Evolutionary conservation across 2,888 invertebrate species (phyloP), one percentile per base, ranked within the genome.

Genomic region (Daptonema setosum): DNA sequence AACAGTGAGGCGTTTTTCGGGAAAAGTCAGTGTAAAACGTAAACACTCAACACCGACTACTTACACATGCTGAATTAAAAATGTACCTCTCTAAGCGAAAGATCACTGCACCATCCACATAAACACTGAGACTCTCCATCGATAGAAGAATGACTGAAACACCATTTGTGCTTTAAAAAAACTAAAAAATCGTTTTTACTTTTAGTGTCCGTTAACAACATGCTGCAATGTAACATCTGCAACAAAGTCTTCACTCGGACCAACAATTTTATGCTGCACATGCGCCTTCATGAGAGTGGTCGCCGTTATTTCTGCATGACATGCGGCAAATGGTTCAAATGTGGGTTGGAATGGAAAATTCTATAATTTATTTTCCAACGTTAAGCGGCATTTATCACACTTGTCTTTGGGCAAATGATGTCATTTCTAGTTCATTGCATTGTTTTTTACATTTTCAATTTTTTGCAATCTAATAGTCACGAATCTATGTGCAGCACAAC

Each of bases 221-320:
- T 59, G 29, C 55, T 58, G 50, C 55, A 57, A 30, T 62, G 62
- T 54, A 55, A 45, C 2, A 58, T 58, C 29, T 62, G 62, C 54
- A 52, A 54, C 28, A 60, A 59, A 48, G 29, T 55, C 1, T 62
- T 62, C 48, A 56, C 61, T 1, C 58, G 60, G 5, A 50, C 55
- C n/a, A 50, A 57, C 24, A 61, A 62, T 28, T 60, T 56, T 54
- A 55, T 57, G 11, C 56, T 58, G 30, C 62, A 62, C 43, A 43
- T 60, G 52, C 60, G 59, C 48, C 43, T 62, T 56, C 62, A 62
- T 43, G 60, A 55, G 17, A 56, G 41, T n/a, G 62, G 62, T 22
- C 17, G 60, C 30, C 59, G 60, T 17, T 60, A 59, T 50, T 62
- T 62, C 54, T 62, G 62, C 47, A 47, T 55, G 11, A 55, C 59